Percentiles rank a stretch among this genome's conserved stretches.
These are phyloP conservation scores for Flexamia atlantica DNA, from an alignment of 2,888 invertebrate species.

Conservation along the genomic window DNA sequence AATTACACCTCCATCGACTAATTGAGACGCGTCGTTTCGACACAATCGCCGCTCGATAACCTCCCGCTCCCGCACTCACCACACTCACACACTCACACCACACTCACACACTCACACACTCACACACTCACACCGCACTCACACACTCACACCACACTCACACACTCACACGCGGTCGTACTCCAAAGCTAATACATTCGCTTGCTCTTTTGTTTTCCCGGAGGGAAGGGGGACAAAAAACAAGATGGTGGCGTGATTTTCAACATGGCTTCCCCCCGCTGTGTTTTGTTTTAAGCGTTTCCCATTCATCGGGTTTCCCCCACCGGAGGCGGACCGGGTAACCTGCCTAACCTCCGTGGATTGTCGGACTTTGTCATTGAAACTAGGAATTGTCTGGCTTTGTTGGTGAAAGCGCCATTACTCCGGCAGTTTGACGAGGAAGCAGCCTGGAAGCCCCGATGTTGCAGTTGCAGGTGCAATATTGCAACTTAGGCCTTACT, in stretches of 20 bases:
- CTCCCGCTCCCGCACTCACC: slow-evolving; percentile 21
- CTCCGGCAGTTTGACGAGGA: not conserved
- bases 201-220: slow-evolving; percentile 56
- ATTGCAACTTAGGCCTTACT: not conserved
- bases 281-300: slow-evolving; percentile 64
- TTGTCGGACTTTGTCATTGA: slow-evolving; percentile 40
- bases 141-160: slow-evolving; percentile 35
- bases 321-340: slow-evolving; percentile 2
- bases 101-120: not conserved
- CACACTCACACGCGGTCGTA: not conserved
- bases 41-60: slow-evolving; percentile 29
- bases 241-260: slow-evolving; percentile 66
- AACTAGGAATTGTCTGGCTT: slow-evolving; percentile 35
- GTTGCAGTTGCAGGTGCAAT: not conserved
- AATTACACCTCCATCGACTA: slow-evolving; percentile 51
- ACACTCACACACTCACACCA: slow-evolving; percentile 18
- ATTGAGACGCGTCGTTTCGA: slow-evolving; percentile 41
- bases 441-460: not conserved
- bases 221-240: slow-evolving; percentile 54
- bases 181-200: slow-evolving; percentile 62
- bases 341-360: slow-evolving; percentile 34
- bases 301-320: slow-evolving; percentile 51
- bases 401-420: slow-evolving; percentile 39
- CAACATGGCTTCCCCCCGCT: slow-evolving; percentile 64
- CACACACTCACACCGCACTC: slow-evolving; percentile 37